A percentile compares a stretch with the other conserved stretches of the same genome.
phyloP scores from a whole-genome alignment of 2,113 vertebrate genomes.

The Accipiter virgatus region DNA sequence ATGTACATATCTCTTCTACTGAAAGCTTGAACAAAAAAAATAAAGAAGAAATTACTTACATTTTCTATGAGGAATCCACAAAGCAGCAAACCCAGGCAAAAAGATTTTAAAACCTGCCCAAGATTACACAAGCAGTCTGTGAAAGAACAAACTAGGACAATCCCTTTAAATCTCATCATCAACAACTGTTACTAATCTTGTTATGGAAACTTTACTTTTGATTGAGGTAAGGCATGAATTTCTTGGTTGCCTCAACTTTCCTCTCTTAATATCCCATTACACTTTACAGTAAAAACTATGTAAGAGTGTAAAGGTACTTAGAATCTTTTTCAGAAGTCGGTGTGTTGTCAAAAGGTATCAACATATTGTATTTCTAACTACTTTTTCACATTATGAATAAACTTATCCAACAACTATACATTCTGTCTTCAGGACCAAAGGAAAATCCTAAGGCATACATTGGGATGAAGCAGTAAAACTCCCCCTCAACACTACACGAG shows the following conservation, averaged over 20 bases:
- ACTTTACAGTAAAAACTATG: not conserved
- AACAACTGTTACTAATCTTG: not conserved
- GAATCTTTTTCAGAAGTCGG: not conserved
- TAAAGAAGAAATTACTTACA: not conserved
- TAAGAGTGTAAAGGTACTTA: not conserved
- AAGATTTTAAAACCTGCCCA: not conserved
- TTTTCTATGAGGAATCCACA: not conserved
- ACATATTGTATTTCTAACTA: not conserved
- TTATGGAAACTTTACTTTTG: not conserved
- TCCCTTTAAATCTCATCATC: not conserved
- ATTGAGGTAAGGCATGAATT: not conserved
- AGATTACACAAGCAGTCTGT: not conserved
- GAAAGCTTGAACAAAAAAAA: not conserved
- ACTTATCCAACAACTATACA: not conserved
- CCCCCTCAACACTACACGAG: not conserved
- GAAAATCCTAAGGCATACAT: not conserved
- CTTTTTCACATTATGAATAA: not conserved
- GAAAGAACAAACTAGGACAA: conserved; percentile 13
- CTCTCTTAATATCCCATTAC: not conserved
- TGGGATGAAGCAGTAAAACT: not conserved
- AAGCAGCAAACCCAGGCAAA: not conserved
- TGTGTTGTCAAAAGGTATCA: not conserved
- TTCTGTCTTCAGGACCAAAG: not conserved
- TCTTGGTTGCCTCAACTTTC: not conserved
- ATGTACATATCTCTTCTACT: not conserved